Base-by-base conservation (phyloP, 2,888 invertebrate species). In the Campoletis raptor region DNA sequence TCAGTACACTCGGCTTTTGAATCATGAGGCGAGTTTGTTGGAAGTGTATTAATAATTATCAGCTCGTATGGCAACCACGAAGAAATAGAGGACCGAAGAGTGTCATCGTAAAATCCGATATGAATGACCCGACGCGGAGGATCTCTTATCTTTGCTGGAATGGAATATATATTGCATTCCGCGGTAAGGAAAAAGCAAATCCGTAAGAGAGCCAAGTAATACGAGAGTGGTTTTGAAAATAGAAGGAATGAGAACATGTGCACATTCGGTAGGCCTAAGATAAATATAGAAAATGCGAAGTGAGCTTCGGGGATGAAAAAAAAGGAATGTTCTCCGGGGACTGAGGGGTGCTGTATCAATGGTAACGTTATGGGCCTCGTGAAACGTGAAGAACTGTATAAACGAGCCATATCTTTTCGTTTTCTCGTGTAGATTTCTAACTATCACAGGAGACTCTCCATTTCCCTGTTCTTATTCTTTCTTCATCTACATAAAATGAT, bases 271-370 rank as follows among this genome's bases (percentile, higher is more conserved):
- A 80, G 79, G 54, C 73, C 72, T 69, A 45, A 30, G 42, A 73
- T 37, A 81, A 66, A 80, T 72, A 72, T 64, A 54, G 80, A 72
- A 79, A 79, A 79, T 79, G 57, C 24, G 42, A 74, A 40, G 48
- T 24, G 24, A 74, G 80, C 70, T 70, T 64, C 48, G 36, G 18
- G 72, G 72, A 36, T 21, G n/a, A n/a, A 40, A 36, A 54, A 54
- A 57, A 21, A 18, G 48, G 64, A 10, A 64, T 61, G 57, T 21
- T 24, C 21, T 9, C n/a, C 24, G 64, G 66, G 40, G 73, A 52
- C 80, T 80, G 85, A 86, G 87, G 85, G 85, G 83, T 81, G 83
- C 80, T 83, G 69, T 85, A 80, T 82, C 85, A 74, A 86, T 83
- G 86, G 87, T 85, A 84, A 83, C 84, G 79, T 86, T 86, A 86